A percentile compares a stretch with the other conserved stretches of the same genome.
Evolutionary conservation across 2,113 vertebrate genomes (phyloP).

Genomic region (Centropus unirufus): DNA sequence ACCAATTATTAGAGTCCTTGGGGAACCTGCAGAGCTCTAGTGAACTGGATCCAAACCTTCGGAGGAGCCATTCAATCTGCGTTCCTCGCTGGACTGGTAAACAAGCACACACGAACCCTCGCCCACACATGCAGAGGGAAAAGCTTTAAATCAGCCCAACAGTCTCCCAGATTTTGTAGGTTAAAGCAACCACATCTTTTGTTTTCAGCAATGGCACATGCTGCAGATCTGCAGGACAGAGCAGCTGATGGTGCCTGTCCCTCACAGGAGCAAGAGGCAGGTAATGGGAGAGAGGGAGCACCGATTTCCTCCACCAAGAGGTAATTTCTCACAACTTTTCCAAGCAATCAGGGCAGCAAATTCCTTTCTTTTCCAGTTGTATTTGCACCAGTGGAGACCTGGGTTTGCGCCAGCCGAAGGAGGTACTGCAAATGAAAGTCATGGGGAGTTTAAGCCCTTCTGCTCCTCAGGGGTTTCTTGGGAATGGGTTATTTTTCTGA

Average conservation of each 20-base stretch:
- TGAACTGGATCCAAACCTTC: not conserved
- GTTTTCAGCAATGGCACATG: accelerated
- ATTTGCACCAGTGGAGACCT: not conserved
- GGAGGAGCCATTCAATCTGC: not conserved
- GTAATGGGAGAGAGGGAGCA: accelerated
- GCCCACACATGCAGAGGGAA: not conserved
- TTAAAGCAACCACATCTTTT: not conserved
- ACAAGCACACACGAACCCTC: not conserved
- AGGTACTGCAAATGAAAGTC: not conserved
- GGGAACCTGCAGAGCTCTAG: conserved; percentile 26
- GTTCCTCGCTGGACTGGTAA: not conserved
- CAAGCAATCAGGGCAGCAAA: not conserved
- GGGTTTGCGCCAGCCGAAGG: not conserved
- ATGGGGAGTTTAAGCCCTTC: not conserved
- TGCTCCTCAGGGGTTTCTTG: not conserved
- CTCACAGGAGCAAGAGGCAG: not conserved
- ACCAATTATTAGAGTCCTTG: not conserved
- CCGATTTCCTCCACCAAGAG: not conserved
- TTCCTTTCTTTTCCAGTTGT: not conserved
- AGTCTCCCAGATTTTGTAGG: not conserved
- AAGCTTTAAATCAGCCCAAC: not conserved
- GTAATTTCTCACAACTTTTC: not conserved
- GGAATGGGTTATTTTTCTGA: not conserved
- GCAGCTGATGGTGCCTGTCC: not conserved
- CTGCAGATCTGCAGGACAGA: not conserved